Conservation (phyloP, 2,888 invertebrate species). For the Zygothrica quintamaculata region DNA sequence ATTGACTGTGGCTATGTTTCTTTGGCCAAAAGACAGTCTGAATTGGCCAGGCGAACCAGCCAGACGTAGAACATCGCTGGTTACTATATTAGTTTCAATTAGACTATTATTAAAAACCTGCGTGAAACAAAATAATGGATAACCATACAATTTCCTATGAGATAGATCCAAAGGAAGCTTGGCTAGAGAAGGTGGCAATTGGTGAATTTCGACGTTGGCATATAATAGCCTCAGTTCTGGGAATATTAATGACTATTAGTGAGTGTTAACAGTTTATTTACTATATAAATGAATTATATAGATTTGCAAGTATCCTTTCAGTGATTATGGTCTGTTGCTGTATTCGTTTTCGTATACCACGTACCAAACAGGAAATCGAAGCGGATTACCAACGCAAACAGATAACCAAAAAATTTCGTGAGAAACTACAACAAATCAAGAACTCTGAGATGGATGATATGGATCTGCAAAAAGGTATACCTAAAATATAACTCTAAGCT, state of each 20-base stretch:
- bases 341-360: slow-evolving; percentile 94
- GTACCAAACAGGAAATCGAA: slow-evolving; percentile 97
- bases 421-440: slow-evolving; percentile 91
- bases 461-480: slow-evolving; percentile 84
- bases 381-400: slow-evolving; percentile 94
- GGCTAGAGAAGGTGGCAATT: slow-evolving; percentile 90
- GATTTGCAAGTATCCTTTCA: slow-evolving; percentile 77
- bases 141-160: slow-evolving; percentile 74
- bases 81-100: slow-evolving; percentile 4
- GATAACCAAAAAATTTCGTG: slow-evolving; percentile 92
- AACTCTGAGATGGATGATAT: slow-evolving; percentile 92
- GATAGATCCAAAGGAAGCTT: slow-evolving; percentile 86
- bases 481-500: no score
- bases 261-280: slow-evolving; percentile 20
- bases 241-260: slow-evolving; percentile 88
- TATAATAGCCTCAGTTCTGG: slow-evolving; percentile 89
- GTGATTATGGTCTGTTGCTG: slow-evolving; percentile 95
- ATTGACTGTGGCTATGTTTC: slow-evolving; percentile 38
- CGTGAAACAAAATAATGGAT: slow-evolving; percentile 56
- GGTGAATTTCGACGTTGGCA: slow-evolving; percentile 93
- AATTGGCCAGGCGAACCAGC: slow-evolving; percentile 55
- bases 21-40: slow-evolving; percentile 55
- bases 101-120: slow-evolving; percentile 10
- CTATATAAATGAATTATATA: background rate
- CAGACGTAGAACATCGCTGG: slow-evolving; percentile 49